Evolutionary conservation across 2,113 vertebrate genomes (phyloP), one percentile per base, ranked within the genome.

Genomic region (Psettodes erumei): DNA sequence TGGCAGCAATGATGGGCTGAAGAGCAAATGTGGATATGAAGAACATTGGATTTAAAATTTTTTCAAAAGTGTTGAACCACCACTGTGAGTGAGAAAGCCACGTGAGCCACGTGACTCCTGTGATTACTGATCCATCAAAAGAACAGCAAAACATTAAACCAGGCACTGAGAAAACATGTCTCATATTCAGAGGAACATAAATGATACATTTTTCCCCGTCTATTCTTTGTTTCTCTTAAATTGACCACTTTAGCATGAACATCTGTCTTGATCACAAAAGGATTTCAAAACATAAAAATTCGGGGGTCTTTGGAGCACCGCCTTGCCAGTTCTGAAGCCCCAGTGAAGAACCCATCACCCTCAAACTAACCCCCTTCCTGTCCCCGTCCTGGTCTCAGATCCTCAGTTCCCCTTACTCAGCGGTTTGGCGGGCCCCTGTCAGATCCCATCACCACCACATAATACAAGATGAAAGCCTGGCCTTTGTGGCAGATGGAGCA

Each of bases 381-480:
- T 19, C 43, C 19, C 30, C 9, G 11, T 27, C 43, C 42, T 55
- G 38, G 53, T 63, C 71, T 53, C 30, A 37, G 72, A 85, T 35
- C 60, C 64, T 66, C 30, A 23, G 38, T 83, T 81, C 79, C 38
- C 56, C 70, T 92, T 85, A 89, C 77, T 91, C 88, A 88, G 89
- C 89, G 84, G 77, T 91, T 75, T 48, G 45, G 61, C 58, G 23
- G 85, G 73, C 62, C 64, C 67, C 79, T 89, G 87, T 93, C 90
- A 92, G 74, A 56, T 85, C 78, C 71, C 79, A 92, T 93, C 89
- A 92, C 8, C 2, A 56, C 79, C 76, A 62, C 79, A 92, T 80
- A 90, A 89, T 79, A 71, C 76, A 51, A 60, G 88, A 93, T 90
- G 78, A 92, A 92, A 93, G 82, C 61, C 59, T 2, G 43, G 61